Evolutionary conservation across 2,113 vertebrate species (phyloP).

Genomic region (Oophaga pumilio): DNA sequence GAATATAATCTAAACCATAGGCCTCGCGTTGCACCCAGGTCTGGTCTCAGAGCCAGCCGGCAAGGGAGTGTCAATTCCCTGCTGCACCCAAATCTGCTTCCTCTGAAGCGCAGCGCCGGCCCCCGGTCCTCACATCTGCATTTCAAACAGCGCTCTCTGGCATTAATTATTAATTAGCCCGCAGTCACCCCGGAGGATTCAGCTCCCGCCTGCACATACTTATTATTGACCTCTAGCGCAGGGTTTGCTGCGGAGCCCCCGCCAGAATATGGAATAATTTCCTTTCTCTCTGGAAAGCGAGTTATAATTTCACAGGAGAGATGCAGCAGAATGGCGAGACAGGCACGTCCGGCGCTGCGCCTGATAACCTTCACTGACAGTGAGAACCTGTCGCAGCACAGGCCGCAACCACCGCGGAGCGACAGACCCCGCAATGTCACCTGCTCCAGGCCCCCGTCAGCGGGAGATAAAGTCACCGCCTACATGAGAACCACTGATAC

Average conservation of each 20-base stretch:
- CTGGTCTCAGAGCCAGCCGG: slow-evolving; percentile 79
- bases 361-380: slow-evolving; percentile 4
- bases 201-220: slow-evolving; percentile 86
- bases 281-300: slow-evolving; percentile 73
- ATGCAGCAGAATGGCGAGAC: background rate
- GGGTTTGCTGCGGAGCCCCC: slow-evolving; percentile 74
- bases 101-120: slow-evolving; percentile 91
- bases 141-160: slow-evolving; percentile 98
- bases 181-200: slow-evolving; percentile 95
- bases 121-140: slow-evolving; percentile 98
- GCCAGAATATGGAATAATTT: slow-evolving; percentile 80
- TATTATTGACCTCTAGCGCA: slow-evolving; percentile 89
- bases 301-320: slow-evolving; percentile 67
- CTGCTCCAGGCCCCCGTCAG: background rate
- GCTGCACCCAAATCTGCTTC: slow-evolving; percentile 83
- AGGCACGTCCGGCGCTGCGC: slow-evolving; percentile 67
- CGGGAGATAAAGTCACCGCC: background rate
- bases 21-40: slow-evolving; percentile 83
- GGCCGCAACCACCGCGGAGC: background rate
- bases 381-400: background rate
- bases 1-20: slow-evolving; percentile 87
- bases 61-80: slow-evolving; percentile 82
- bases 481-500: background rate
- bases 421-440: background rate
- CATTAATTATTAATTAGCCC: slow-evolving; percentile 99